These are phyloP conservation scores for Cyrtorhinus lividipennis DNA, from an alignment of 1,140 invertebrate genomes.

Conservation along the genomic window DNA sequence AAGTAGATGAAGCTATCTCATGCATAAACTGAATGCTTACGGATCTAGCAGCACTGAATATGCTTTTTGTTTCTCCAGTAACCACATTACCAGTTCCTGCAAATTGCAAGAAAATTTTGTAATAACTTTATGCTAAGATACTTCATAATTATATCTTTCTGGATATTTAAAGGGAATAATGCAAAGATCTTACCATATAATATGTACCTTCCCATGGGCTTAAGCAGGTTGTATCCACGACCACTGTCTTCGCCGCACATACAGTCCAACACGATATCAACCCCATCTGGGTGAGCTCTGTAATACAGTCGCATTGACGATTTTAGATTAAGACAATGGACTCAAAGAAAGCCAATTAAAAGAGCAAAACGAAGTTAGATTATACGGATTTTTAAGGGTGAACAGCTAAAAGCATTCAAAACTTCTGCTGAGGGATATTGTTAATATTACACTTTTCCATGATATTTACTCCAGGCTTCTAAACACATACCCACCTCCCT, in stretches of 20 bases:
- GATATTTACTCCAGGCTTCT: too few relatives aligned
- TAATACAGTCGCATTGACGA: conserved; percentile 19
- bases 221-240: conserved; percentile 64
- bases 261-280: conserved; percentile 78
- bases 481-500: too few relatives aligned
- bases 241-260: conserved; percentile 78
- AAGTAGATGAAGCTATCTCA: too few relatives aligned
- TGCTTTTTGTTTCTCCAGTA: conserved; percentile 74
- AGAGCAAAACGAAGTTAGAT: conserved; percentile 5
- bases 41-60: conserved; percentile 71
- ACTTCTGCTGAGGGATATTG: too few relatives aligned
- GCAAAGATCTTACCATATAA: conserved; percentile 64
- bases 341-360: too few relatives aligned
- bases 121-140: not conserved
- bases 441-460: too few relatives aligned
- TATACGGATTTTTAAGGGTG: too few relatives aligned
- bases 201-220: conserved; percentile 79
- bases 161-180: too few relatives aligned
- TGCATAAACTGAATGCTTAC: conserved; percentile 36
- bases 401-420: too few relatives aligned
- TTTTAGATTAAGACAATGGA: too few relatives aligned
- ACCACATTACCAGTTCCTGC: conserved; percentile 66
- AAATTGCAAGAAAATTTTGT: conserved; percentile 19
- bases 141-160: not conserved
- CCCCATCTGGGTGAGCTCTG: conserved; percentile 59